These are phyloP conservation scores for Pyrgilauda ruficollis DNA, from an alignment of 2,113 vertebrate species.

Conservation along the genomic window DNA sequence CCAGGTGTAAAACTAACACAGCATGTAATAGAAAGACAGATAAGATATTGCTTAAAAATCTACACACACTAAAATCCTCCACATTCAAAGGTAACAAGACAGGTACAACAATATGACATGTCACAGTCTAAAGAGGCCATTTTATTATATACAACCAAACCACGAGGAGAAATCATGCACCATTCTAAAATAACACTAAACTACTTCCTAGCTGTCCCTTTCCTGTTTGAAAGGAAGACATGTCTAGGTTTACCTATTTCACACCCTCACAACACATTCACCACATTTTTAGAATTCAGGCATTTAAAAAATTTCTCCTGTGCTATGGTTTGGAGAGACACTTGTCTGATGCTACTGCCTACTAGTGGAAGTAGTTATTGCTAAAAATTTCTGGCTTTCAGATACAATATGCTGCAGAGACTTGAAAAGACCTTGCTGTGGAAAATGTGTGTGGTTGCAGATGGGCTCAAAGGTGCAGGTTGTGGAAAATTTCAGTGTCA, in stretches of 20 bases:
- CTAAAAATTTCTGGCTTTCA: not conserved
- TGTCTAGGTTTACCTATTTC: not conserved
- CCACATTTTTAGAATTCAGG: not conserved
- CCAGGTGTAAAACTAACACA: not conserved
- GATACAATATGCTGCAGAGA: not conserved
- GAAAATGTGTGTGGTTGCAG: not conserved
- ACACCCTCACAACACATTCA: not conserved
- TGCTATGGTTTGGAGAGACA: accelerated
- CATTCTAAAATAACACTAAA: not conserved
- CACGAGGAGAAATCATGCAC: not conserved
- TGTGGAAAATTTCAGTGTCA: not conserved
- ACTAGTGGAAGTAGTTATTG: not conserved
- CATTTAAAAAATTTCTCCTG: not conserved
- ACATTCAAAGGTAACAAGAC: not conserved
- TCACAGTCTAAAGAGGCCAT: not conserved
- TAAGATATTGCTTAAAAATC: not conserved
- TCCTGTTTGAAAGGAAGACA: not conserved
- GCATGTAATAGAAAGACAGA: not conserved
- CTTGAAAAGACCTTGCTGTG: not conserved
- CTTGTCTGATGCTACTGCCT: not conserved
- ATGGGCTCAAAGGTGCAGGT: not conserved
- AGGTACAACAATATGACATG: not conserved
- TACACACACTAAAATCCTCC: not conserved
- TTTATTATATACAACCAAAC: not conserved
- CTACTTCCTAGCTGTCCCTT: not conserved